Conservation (phyloP, 1,140 invertebrate species). For the Drosophila neocordata region DNA sequence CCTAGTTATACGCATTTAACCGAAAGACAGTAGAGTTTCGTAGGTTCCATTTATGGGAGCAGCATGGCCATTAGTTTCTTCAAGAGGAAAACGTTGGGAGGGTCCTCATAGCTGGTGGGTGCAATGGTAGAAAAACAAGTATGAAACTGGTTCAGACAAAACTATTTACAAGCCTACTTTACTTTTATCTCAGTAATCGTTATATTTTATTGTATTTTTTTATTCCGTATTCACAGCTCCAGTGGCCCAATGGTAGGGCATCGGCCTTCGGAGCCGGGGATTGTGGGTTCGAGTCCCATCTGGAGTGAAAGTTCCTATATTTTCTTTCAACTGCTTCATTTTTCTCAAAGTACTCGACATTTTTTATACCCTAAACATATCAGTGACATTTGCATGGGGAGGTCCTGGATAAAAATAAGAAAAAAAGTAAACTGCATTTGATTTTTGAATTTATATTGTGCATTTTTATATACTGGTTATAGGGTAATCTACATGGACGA, state of each 20-base stretch:
- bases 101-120: too few relatives aligned
- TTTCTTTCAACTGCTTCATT: constrained; percentile 10
- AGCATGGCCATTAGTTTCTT: too few relatives aligned
- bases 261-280: constrained; percentile 5
- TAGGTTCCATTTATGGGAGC: too few relatives aligned
- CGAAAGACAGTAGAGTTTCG: too few relatives aligned
- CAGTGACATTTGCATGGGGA: constrained; percentile 21
- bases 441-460: constrained; percentile 73
- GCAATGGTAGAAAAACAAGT: too few relatives aligned
- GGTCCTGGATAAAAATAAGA: neutral
- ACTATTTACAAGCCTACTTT: too few relatives aligned
- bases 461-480: constrained; percentile 67
- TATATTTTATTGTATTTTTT: neutral
- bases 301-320: constrained; percentile 1
- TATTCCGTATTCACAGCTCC: neutral
- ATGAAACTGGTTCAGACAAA: too few relatives aligned
- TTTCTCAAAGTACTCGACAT: constrained; percentile 38
- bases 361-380: constrained; percentile 46
- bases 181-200: neutral
- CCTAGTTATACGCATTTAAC: too few relatives aligned
- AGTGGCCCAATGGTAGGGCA: constrained; percentile 9
- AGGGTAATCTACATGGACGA: constrained; percentile 53
- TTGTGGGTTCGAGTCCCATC: constrained; percentile 7
- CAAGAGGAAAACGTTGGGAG: too few relatives aligned
- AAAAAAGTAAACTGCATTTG: constrained; percentile 35